Conservation (phyloP, 2,888 invertebrate genomes). For the Noctua janthe region DNA sequence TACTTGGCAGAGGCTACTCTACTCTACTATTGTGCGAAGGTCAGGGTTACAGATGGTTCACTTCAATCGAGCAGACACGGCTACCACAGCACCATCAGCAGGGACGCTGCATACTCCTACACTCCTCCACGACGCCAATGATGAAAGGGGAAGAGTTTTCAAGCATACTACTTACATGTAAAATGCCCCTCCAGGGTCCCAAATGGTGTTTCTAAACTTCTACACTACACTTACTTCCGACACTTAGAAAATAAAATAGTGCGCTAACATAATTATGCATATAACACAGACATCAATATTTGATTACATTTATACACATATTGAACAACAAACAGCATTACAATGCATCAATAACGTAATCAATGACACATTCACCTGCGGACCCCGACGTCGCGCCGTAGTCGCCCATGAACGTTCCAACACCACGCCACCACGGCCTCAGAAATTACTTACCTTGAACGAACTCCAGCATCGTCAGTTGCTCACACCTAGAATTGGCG, state of each 20-base stretch:
- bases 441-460: constrained; percentile 8
- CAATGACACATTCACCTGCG: constrained; percentile 17
- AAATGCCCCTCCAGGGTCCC: not conserved
- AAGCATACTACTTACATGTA: constrained; percentile 30
- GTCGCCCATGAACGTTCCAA: not conserved
- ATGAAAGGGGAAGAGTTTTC: constrained; percentile 1
- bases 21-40: constrained; percentile 8
- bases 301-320: constrained; percentile 15
- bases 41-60: not conserved
- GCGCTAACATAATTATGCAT: not conserved
- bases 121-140: not conserved
- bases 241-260: not conserved
- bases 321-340: constrained; percentile 27
- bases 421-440: not conserved
- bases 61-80: constrained; percentile 1
- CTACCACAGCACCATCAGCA: constrained; percentile 1
- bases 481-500: not conserved
- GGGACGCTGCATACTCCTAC: constrained; percentile 10
- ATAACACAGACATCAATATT: constrained; percentile 3
- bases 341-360: constrained; percentile 5
- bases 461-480: not conserved
- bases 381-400: not conserved
- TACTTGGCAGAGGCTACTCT: constrained; percentile 14
- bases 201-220: constrained; percentile 14
- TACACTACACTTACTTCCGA: constrained; percentile 12